Base-by-base conservation (phyloP, 1,140 invertebrate genomes). In the Ceratina calcarata region DNA sequence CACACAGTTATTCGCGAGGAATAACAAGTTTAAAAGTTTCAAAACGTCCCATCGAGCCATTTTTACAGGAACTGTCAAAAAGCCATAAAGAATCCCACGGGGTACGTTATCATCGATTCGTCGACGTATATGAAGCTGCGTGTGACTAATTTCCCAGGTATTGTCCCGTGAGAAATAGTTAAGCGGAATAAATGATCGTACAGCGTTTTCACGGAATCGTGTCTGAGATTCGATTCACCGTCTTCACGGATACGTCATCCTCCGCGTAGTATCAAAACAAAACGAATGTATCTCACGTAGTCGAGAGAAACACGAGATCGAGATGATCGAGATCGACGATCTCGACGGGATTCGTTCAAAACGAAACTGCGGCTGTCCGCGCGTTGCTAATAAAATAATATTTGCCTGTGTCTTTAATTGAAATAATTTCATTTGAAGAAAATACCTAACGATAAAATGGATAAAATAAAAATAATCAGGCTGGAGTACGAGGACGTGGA, bases 401-500 rank as follows among this genome's bases (percentile, higher is more conserved):
- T 71, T 58, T 55, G 18, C 55, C 37, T 18, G 10, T 32, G 8
- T 18, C 15, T 57, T 18, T 16, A 10, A n/a, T 66, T 45, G 20
- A n/a, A 13, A 27, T 6, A 15, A 37, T 15, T 0, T 45, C 6
- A 10, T 1, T 2, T 12, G 20, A 0, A 8, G 1, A 18, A 8
- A 12, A 37, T 67, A 24, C 20, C 61, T 49, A 61, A 16, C 22
- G 27, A n/a, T 18, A 60, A 18, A 2, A 20, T 18, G n/a, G n/a
- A 20, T 1, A 45, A 20, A 20, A 60, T 13, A 27, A 85, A 67
- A 61, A 16, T 71, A 12, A 77, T 89, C n/a, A 22, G 80, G 0
- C 32, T 90, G 0, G 81, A 91, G 32, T 91, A 89, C 62, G 90
- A 86, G 12, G 37, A 87, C 53, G 81, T 90, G 0, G 82, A 87